phyloP scores from a whole-genome alignment of 2,888 invertebrate species.

The Abscondita cerata region DNA sequence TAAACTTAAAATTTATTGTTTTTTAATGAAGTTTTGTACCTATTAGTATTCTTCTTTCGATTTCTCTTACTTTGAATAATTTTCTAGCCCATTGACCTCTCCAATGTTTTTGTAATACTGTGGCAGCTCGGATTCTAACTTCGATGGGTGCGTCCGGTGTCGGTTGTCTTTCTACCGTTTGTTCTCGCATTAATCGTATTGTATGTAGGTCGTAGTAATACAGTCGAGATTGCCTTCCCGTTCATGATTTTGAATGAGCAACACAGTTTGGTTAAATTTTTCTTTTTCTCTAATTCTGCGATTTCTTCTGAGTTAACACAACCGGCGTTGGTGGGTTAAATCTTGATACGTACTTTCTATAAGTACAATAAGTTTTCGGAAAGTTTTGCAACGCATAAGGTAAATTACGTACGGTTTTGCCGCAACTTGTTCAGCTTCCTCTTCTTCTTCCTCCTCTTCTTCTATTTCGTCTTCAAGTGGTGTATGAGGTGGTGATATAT shows the following conservation, averaged over 20 bases:
- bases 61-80: constrained; percentile 56
- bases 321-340: constrained; percentile 18
- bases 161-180: neutral
- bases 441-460: too few species aligned
- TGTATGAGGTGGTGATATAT: constrained; percentile 41
- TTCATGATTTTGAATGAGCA: constrained; percentile 60
- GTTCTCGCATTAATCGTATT: constrained; percentile 11
- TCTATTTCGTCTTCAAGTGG: too few species aligned
- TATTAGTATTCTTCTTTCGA: constrained; percentile 60
- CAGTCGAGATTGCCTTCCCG: constrained; percentile 55
- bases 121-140: constrained; percentile 46
- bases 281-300: constrained; percentile 42
- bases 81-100: constrained; percentile 60
- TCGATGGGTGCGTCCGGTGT: constrained; percentile 15
- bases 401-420: too few species aligned
- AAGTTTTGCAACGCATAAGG: too few species aligned
- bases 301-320: constrained; percentile 44
- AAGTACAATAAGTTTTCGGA: too few species aligned
- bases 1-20: neutral
- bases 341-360: too few species aligned
- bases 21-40: constrained; percentile 29
- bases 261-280: constrained; percentile 47
- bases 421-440: too few species aligned
- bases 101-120: constrained; percentile 58
- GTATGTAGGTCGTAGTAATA: constrained; percentile 46